These are phyloP conservation scores for Lacerta viridis DNA, from an alignment of 2,797 vertebrate species.

Conservation along the genomic window DNA sequence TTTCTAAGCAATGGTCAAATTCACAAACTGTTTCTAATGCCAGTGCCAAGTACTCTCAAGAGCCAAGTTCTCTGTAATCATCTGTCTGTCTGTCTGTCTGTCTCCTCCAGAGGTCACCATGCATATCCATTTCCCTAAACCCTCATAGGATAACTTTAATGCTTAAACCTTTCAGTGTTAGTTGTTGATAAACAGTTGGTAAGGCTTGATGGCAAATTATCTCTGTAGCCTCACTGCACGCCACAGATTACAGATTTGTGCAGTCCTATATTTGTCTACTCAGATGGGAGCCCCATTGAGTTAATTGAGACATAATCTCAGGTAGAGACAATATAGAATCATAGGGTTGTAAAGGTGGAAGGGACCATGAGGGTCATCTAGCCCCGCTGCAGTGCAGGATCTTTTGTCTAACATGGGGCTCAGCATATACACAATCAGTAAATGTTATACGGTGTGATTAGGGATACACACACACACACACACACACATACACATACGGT, in stretches of 20 bases:
- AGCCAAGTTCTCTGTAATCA: neutral
- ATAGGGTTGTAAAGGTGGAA: too few species aligned
- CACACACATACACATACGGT: too few species aligned
- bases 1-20: neutral
- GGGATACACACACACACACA: neutral
- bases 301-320: too few species aligned
- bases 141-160: neutral
- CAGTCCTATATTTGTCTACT: neutral
- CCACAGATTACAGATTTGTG: neutral
- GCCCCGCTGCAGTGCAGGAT: too few species aligned
- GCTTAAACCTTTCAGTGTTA: neutral
- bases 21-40: neutral
- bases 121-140: neutral
- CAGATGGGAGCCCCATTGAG: too few species aligned
- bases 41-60: neutral
- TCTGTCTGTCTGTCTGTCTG: too few species aligned
- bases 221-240: neutral
- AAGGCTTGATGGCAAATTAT: neutral
- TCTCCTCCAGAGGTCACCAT: neutral
- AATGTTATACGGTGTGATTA: neutral
- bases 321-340: too few species aligned
- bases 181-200: neutral
- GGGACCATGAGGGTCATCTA: too few species aligned
- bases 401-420: too few species aligned
- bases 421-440: neutral